Percentiles rank a stretch among this genome's conserved stretches.
Conservation (phyloP, 92 coral and sea anemone species). For the Porites rus region DNA sequence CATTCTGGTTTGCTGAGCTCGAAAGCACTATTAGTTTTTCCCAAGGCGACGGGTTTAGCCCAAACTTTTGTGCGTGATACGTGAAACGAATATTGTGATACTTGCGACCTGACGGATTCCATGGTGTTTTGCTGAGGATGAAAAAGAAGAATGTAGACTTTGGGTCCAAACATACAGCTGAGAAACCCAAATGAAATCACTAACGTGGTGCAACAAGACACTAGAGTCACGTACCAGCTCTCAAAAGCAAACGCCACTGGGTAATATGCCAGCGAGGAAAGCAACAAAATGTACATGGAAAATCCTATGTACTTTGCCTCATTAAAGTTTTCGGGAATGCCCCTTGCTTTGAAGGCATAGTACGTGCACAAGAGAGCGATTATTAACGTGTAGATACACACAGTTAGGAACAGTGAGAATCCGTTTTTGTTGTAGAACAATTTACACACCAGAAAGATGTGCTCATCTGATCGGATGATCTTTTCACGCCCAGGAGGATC, state of each 20-base stretch:
- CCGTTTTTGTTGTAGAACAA: constrained; percentile 51
- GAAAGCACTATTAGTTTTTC: neutral
- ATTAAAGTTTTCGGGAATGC: constrained; percentile 80
- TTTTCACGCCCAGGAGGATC: constrained; percentile 69
- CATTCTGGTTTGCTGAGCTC: constrained; percentile 8
- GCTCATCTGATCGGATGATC: constrained; percentile 44
- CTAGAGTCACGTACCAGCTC: constrained; percentile 77
- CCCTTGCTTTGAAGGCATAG: constrained; percentile 73
- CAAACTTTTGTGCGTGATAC: constrained; percentile 19
- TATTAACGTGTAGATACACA: constrained; percentile 50
- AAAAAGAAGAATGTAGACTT: constrained; percentile 61
- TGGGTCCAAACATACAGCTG: constrained; percentile 72
- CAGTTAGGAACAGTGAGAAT: constrained; percentile 43
- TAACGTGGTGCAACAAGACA: constrained; percentile 69
- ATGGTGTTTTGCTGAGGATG: constrained; percentile 72
- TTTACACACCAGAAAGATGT: constrained; percentile 68
- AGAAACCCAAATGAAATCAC: constrained; percentile 74
- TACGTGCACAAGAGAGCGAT: constrained; percentile 72
- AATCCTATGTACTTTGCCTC: constrained; percentile 78
- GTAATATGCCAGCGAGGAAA: constrained; percentile 72
- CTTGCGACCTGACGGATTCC: constrained; percentile 60
- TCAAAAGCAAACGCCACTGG: constrained; percentile 71
- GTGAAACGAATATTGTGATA: constrained; percentile 45
- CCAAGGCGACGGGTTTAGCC: constrained; percentile 17
- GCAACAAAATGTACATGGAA: constrained; percentile 73